Percentiles rank a stretch among this genome's conserved stretches.
phyloP scores from a whole-genome alignment of 1,140 invertebrate species.

The Rhizoglyphus robini region DNA sequence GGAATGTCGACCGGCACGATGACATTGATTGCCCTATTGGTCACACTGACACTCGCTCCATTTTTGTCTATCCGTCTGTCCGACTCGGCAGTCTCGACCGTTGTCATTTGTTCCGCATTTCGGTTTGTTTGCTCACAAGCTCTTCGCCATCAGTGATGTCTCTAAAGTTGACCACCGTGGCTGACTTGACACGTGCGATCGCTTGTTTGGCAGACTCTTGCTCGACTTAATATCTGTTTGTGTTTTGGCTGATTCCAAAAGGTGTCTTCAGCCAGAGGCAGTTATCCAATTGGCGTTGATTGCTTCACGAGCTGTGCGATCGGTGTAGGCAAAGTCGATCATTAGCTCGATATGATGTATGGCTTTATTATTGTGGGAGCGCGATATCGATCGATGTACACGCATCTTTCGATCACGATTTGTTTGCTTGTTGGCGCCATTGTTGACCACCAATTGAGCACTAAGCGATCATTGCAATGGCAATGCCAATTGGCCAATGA shows the following conservation, averaged over 20 bases:
- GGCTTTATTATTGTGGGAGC: constrained; percentile 1
- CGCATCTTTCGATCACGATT: constrained; percentile 14
- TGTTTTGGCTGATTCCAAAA: too few species aligned
- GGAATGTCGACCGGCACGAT: background rate
- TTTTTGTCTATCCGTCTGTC: background rate
- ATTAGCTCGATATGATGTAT: constrained; percentile 1
- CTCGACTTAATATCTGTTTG: too few species aligned
- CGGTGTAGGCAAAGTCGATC: too few species aligned
- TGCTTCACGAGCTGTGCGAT: too few species aligned
- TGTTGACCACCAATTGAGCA: background rate
- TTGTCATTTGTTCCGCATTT: background rate
- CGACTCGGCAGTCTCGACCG: background rate
- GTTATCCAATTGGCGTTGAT: too few species aligned
- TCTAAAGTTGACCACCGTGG: too few species aligned
- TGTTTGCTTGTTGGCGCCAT: background rate
- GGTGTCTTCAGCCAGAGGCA: too few species aligned
- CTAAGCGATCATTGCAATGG: background rate
- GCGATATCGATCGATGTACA: constrained; percentile 8
- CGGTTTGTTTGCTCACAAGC: background rate
- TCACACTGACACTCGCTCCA: background rate
- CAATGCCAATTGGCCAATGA: background rate
- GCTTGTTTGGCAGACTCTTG: background rate
- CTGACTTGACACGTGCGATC: background rate
- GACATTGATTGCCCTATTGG: background rate
- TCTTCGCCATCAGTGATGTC: too few species aligned